These are phyloP conservation scores for Bellardia pandia DNA, from an alignment of 2,888 invertebrate species.

Conservation along the genomic window DNA sequence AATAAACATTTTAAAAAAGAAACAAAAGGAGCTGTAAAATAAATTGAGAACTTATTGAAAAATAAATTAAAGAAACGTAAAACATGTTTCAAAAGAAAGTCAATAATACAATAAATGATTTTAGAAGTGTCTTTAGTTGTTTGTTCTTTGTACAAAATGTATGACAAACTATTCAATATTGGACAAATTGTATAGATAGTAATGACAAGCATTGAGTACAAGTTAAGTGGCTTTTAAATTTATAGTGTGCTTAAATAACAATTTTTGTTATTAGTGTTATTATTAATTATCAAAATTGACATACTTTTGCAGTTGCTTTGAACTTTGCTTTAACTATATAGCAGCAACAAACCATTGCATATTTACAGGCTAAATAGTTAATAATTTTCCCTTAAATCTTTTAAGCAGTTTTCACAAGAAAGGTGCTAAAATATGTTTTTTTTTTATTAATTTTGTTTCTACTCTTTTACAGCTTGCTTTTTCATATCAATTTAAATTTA, in stretches of 20 bases:
- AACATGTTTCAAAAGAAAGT: neutral
- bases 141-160: no score
- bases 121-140: neutral
- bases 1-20: conserved; percentile 12
- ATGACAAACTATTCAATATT: neutral
- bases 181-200: conserved; percentile 23
- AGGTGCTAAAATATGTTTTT: conserved; percentile 6
- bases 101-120: neutral
- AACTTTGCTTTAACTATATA: neutral
- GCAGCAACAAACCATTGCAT: neutral
- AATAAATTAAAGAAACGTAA: neutral
- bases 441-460: neutral
- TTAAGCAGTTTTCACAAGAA: neutral
- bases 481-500: conserved; percentile 37
- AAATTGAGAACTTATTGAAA: conserved; percentile 4
- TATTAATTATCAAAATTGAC: no score
- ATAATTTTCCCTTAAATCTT: neutral
- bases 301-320: no score
- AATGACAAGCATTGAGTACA: neutral
- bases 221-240: neutral
- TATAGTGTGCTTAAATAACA: no score
- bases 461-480: neutral
- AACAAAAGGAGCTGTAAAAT: neutral
- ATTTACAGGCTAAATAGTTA: neutral
- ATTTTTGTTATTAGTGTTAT: no score